A percentile compares a stretch with the other conserved stretches of the same genome.
Evolutionary conservation across 2,113 vertebrate species (phyloP).

Genomic region (Eolophus roseicapilla): DNA sequence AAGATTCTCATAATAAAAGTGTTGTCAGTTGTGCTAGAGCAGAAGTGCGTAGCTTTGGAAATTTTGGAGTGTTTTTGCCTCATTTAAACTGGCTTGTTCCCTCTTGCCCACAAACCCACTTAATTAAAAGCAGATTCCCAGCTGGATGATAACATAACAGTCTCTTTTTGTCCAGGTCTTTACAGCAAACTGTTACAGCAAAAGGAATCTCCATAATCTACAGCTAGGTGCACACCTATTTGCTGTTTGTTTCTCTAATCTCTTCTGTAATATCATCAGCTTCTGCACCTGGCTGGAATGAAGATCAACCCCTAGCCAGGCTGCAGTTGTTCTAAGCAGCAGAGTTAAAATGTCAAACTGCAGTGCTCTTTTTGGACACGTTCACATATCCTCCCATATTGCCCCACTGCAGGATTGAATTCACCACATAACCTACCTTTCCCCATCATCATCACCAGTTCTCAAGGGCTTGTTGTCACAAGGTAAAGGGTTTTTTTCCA

Average conservation of each 20-base stretch:
- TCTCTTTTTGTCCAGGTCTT: not conserved
- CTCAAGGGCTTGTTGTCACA: not conserved
- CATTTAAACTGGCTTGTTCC: not conserved
- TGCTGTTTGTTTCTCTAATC: not conserved
- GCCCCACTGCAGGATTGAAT: not conserved
- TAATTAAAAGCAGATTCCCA: not conserved
- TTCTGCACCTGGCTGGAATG: not conserved
- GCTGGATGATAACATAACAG: not conserved
- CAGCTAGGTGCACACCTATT: not conserved
- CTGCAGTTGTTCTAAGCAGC: not conserved
- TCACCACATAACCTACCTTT: not conserved
- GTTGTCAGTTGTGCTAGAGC: not conserved
- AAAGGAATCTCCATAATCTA: not conserved
- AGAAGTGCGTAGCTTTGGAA: not conserved
- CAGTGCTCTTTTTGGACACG: not conserved
- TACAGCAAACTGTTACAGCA: not conserved
- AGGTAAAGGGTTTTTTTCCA: not conserved
- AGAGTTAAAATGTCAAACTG: not conserved
- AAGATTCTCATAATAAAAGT: not conserved
- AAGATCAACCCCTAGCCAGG: not conserved
- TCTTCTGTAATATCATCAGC: not conserved
- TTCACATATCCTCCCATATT: rapidly evolving
- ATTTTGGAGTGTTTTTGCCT: not conserved
- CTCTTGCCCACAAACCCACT: not conserved
- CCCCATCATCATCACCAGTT: not conserved